These are phyloP conservation scores for Tinamus guttatus DNA, from an alignment of 2,113 vertebrate genomes.

Conservation along the genomic window DNA sequence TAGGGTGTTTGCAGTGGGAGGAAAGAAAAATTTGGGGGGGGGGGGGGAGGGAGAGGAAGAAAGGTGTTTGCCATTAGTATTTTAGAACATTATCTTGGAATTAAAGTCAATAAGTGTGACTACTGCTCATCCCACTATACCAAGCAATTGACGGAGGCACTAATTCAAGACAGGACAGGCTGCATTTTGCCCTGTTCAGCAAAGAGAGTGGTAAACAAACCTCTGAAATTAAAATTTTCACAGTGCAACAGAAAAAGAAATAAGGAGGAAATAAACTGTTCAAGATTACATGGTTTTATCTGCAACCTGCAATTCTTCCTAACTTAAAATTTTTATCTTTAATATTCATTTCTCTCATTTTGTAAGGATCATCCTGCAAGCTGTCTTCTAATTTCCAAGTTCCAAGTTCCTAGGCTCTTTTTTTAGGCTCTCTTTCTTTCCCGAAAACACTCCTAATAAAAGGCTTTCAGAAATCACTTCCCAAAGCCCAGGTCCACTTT, in stretches of 20 bases:
- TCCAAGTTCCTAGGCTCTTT: background rate
- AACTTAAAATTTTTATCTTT: slow-evolving; percentile 31
- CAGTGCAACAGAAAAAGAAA: background rate
- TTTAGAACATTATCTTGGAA: background rate
- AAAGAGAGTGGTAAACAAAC: background rate
- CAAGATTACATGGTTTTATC: background rate
- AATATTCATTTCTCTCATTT: slow-evolving; percentile 15
- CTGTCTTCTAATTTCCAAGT: background rate
- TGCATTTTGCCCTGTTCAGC: background rate
- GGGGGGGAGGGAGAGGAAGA: rapidly evolving
- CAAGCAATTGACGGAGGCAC: background rate
- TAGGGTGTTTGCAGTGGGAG: background rate
- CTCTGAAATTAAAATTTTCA: background rate
- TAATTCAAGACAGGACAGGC: background rate
- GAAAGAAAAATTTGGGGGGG: rapidly evolving
- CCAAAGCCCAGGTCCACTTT: background rate
- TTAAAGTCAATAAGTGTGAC: background rate
- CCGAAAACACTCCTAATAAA: background rate
- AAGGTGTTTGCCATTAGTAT: background rate
- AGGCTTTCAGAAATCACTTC: background rate
- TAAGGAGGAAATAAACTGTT: background rate
- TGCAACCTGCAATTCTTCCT: background rate
- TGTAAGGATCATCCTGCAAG: background rate
- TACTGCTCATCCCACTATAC: background rate
- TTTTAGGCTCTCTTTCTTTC: background rate